These are phyloP conservation scores for Scarus forsteni DNA, from an alignment of 2,797 vertebrate species.

Conservation along the genomic window DNA sequence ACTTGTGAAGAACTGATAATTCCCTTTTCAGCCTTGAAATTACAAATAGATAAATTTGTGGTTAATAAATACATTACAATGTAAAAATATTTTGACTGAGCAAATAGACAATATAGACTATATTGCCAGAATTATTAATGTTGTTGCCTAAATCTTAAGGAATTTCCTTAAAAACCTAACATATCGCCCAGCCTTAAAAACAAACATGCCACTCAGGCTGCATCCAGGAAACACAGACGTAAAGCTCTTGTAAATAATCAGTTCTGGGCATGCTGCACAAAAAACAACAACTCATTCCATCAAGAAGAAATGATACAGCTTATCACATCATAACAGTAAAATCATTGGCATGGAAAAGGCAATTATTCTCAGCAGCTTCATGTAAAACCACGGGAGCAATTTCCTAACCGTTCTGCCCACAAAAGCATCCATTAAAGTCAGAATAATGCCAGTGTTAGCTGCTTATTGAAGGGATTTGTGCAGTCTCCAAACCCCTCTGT, in stretches of 20 bases:
- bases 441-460: slow-evolving; percentile 41
- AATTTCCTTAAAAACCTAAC: too few species aligned
- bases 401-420: slow-evolving; percentile 55
- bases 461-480: slow-evolving; percentile 24
- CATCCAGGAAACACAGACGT: slow-evolving; percentile 51
- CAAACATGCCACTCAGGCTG: slow-evolving; percentile 62
- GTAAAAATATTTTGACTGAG: too few species aligned
- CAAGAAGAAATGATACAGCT: slow-evolving; percentile 66
- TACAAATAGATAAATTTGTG: too few species aligned
- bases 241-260: slow-evolving; percentile 60
- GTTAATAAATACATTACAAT: too few species aligned
- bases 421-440: slow-evolving; percentile 49
- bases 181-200: too few species aligned
- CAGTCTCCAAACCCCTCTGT: slow-evolving; percentile 5
- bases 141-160: too few species aligned
- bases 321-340: slow-evolving; percentile 73
- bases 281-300: slow-evolving; percentile 60
- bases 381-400: slow-evolving; percentile 57
- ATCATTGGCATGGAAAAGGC: slow-evolving; percentile 51
- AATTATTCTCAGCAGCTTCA: slow-evolving; percentile 61
- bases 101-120: too few species aligned
- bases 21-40: too few species aligned
- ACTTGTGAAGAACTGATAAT: too few species aligned
- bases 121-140: too few species aligned
- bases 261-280: slow-evolving; percentile 46